phyloP scores from a whole-genome alignment of 2,888 invertebrate genomes.

The Unio pictorum region DNA sequence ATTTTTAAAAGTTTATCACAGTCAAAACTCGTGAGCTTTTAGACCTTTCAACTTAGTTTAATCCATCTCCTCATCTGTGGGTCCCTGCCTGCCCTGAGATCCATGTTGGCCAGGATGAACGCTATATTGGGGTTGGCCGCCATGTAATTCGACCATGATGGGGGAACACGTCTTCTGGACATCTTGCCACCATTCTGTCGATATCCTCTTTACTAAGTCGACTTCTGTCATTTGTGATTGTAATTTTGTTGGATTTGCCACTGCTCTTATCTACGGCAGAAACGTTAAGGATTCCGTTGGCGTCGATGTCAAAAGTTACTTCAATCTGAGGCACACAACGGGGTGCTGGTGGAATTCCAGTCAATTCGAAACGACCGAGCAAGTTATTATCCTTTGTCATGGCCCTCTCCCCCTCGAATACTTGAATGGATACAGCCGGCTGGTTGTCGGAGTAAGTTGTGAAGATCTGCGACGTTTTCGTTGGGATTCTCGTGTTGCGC shows the following conservation, averaged over 20 bases:
- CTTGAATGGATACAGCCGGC: conserved; percentile 71
- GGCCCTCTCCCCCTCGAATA: conserved; percentile 93
- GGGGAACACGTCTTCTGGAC: conserved; percentile 84
- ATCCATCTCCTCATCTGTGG: conserved; percentile 78
- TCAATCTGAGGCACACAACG: conserved; percentile 65
- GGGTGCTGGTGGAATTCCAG: conserved; percentile 65
- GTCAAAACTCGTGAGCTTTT: neutral
- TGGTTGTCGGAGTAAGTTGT: conserved; percentile 94
- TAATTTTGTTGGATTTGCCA: conserved; percentile 85
- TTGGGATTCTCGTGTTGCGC: conserved; percentile 67
- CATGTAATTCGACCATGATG: conserved; percentile 78
- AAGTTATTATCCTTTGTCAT: conserved; percentile 94
- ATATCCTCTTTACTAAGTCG: conserved; percentile 89
- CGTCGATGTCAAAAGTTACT: conserved; percentile 89
- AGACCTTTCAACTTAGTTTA: conserved; percentile 53
- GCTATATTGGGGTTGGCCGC: conserved; percentile 14
- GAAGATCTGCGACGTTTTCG: conserved; percentile 74
- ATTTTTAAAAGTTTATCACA: no score
- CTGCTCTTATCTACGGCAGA: conserved; percentile 80
- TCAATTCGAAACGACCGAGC: conserved; percentile 60
- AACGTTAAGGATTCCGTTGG: conserved; percentile 82
- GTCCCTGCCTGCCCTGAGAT: conserved; percentile 67
- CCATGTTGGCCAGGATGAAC: conserved; percentile 6
- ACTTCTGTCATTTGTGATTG: conserved; percentile 90
- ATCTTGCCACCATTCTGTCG: conserved; percentile 81